Evolutionary conservation across 23 tunicate species (phyloP), one percentile per base, ranked within the genome.

Genomic region (Styela plicata): DNA sequence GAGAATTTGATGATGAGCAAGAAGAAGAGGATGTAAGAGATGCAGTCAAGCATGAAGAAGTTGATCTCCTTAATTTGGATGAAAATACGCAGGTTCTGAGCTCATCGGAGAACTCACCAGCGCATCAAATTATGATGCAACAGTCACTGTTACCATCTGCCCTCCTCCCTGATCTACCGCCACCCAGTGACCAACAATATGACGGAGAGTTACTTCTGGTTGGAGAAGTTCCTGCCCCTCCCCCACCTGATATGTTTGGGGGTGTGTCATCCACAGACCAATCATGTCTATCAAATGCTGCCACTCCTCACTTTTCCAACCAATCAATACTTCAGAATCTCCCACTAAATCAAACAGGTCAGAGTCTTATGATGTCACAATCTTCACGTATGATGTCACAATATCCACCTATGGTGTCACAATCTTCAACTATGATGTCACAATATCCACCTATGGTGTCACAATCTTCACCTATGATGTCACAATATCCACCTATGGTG

Each of bases 61-160:
- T 67, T 67, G 31, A 67, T 22, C 31, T 67, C 16, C 22, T 67
- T 13, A 67, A 67, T 29, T n/a, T 67, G 17, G 71, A 67, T 29
- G 71, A 67, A 25, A 67, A 67, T 22, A 28, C 31, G 13, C 30
- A 1, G 0, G 31, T 67, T 25, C 18, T 25, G 16, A 25, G 31
- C 18, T 67, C 71, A 67, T 5, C 57, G 57, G 31, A 67, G 21
- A 25, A 27, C 30, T 67, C 71, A 19, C 71, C 71, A 13, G n/a
- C 23, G 16, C 71, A 67, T 67, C 71, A 67, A 16, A 67, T 67
- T 67, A 67, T 67, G 2, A 67, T 67, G 71, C 71, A 67, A 67
- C 31, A 67, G 21, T 25, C 71, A 28, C 21, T 67, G 19, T 0
- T 67, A n/a, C 16, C 31, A 27, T 65, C 71, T 27, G 31, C 71